A percentile compares a stretch with the other conserved stretches of the same genome.
These are phyloP conservation scores for Aramus guarauna DNA, from an alignment of 2,113 vertebrate genomes.

Conservation along the genomic window DNA sequence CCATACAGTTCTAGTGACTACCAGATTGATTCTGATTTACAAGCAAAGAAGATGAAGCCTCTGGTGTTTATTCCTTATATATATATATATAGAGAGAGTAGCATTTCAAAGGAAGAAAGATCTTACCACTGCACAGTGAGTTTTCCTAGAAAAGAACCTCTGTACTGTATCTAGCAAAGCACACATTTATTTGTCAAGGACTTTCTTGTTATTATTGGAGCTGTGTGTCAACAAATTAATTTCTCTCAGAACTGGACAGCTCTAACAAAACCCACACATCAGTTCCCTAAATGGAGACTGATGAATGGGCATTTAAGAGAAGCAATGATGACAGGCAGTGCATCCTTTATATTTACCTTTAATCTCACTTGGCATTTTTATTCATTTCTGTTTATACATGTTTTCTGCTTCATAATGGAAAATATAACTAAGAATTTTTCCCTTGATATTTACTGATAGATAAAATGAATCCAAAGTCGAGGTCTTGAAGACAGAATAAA, in stretches of 20 bases:
- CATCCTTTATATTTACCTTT: not conserved
- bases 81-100: not conserved
- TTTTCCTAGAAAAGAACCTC: not conserved
- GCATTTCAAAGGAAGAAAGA: not conserved
- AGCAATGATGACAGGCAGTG: not conserved
- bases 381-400: not conserved
- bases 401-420: not conserved
- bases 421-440: not conserved
- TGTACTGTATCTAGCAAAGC: not conserved
- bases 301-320: not conserved
- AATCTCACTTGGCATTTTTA: not conserved
- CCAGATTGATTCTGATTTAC: not conserved
- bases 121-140: not conserved
- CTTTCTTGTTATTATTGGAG: not conserved
- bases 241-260: not conserved
- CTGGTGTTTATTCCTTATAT: not conserved
- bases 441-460: not conserved
- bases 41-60: not conserved
- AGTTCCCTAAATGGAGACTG: not conserved
- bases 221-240: slow-evolving; percentile 22
- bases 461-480: not conserved
- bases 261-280: not conserved
- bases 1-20: not conserved
- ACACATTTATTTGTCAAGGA: not conserved
- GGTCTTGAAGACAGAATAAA: not conserved